Conservation (phyloP, 2,797 vertebrate genomes). For the Scleropages formosus region DNA sequence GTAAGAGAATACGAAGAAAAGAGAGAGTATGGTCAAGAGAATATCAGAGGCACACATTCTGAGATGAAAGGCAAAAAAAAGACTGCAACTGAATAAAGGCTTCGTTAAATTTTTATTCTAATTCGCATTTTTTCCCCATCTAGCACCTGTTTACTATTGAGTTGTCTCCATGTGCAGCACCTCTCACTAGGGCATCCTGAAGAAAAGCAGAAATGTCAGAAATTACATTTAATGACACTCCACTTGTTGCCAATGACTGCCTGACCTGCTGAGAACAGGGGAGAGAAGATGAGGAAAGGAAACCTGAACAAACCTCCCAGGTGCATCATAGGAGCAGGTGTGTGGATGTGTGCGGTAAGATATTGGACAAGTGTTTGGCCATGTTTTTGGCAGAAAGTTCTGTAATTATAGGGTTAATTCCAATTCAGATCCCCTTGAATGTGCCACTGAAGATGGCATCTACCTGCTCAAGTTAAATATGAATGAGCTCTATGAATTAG, state of each 20-base stretch:
- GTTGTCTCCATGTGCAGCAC: not conserved
- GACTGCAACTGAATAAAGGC: not conserved
- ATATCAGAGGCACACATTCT: not conserved
- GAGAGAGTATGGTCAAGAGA: too few relatives aligned
- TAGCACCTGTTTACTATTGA: not conserved
- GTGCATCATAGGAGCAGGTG: not conserved
- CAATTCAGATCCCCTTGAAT: too few relatives aligned
- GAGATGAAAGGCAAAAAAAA: not conserved
- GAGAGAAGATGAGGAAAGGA: not conserved
- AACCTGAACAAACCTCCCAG: not conserved
- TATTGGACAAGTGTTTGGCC: not conserved
- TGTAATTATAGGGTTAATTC: too few relatives aligned
- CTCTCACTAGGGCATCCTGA: not conserved
- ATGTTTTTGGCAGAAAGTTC: not conserved
- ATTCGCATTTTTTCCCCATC: not conserved
- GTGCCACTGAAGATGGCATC: too few relatives aligned
- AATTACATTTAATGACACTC: slow-evolving; percentile 6
- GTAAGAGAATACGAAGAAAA: too few relatives aligned
- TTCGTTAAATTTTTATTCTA: slow-evolving; percentile 4
- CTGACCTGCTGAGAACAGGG: not conserved
- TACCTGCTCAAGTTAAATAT: too few relatives aligned
- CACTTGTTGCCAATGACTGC: slow-evolving; percentile 3
- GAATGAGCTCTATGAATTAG: too few relatives aligned
- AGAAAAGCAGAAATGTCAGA: not conserved
- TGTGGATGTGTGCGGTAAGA: not conserved